Percentiles rank a stretch among this genome's conserved stretches.
Evolutionary conservation across 2,113 vertebrate species (phyloP).

Genomic region (Neodon shergylaensis): DNA sequence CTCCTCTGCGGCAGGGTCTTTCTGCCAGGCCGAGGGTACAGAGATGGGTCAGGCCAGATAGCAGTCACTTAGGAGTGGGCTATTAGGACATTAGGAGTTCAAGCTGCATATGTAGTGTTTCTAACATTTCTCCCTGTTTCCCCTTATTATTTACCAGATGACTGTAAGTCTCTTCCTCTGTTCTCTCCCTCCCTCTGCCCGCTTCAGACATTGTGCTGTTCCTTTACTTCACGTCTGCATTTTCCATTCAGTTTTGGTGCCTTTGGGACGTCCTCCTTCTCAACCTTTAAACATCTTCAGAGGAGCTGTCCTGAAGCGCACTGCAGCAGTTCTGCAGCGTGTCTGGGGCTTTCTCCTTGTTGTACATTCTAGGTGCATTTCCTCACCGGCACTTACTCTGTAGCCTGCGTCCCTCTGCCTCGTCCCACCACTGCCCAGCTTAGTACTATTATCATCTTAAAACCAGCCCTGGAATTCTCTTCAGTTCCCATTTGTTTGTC

Average conservation of each 20-base stretch:
- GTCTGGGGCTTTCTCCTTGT: constrained; percentile 29
- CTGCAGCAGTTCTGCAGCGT: not conserved
- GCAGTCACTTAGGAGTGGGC: not conserved
- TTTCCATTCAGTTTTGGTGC: not conserved
- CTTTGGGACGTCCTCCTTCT: not conserved
- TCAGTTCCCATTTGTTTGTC: not conserved
- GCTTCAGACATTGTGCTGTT: not conserved
- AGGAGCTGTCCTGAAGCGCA: not conserved
- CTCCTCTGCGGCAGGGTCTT: not conserved
- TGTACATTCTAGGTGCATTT: not conserved
- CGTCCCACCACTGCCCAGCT: not conserved
- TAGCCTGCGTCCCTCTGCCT: not conserved
- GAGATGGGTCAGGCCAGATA: not conserved
- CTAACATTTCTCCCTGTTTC: not conserved
- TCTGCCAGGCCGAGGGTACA: constrained; percentile 8
- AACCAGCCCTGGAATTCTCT: not conserved
- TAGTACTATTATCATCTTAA: constrained; percentile 7
- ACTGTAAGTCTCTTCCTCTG: not conserved
- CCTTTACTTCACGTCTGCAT: not conserved
- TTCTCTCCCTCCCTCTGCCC: not conserved
- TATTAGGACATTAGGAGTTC: not conserved
- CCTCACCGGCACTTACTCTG: not conserved
- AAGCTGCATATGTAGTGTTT: not conserved
- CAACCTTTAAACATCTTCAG: not conserved
- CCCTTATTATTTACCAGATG: not conserved